phyloP scores from a whole-genome alignment of 2,888 invertebrate species.

The Dorcus parallelipipedus region DNA sequence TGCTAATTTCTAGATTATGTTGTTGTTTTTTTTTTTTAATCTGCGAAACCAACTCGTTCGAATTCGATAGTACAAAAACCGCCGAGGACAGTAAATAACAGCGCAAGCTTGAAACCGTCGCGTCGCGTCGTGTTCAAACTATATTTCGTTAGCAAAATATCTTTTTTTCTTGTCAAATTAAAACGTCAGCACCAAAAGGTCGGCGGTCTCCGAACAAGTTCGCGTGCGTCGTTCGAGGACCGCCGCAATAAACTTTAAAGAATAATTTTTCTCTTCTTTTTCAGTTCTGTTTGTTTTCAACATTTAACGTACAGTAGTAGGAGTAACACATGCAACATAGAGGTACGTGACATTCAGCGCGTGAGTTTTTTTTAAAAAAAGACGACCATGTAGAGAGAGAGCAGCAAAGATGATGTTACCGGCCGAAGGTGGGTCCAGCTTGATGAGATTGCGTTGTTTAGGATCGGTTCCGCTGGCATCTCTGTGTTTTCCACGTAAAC shows the following conservation, averaged over 20 bases:
- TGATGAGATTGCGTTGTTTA: neutral
- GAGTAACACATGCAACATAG: conserved; percentile 15
- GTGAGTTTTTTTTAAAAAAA: too few relatives aligned
- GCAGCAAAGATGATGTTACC: too few relatives aligned
- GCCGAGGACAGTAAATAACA: too few relatives aligned
- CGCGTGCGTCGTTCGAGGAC: neutral
- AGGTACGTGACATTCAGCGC: neutral
- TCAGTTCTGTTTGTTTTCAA: conserved; percentile 4
- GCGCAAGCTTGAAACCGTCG: too few relatives aligned
- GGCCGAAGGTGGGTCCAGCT: neutral
- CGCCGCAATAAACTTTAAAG: neutral
- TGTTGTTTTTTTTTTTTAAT: too few relatives aligned
- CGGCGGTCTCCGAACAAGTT: neutral
- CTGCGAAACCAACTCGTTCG: too few relatives aligned
- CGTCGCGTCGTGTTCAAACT: too few relatives aligned
- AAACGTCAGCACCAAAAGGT: conserved; percentile 8
- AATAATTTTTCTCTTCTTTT: neutral
- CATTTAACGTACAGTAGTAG: conserved; percentile 14
- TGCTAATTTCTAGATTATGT: too few relatives aligned
- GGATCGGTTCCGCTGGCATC: conserved; percentile 9
- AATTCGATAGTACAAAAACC: too few relatives aligned
- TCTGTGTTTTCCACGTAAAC: conserved; percentile 11
- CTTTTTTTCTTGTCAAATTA: conserved; percentile 6
- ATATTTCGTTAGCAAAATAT: conserved; percentile 14
- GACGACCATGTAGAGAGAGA: too few relatives aligned